Conservation (phyloP, 1,140 invertebrate species). For the Aphidius ervi region DNA sequence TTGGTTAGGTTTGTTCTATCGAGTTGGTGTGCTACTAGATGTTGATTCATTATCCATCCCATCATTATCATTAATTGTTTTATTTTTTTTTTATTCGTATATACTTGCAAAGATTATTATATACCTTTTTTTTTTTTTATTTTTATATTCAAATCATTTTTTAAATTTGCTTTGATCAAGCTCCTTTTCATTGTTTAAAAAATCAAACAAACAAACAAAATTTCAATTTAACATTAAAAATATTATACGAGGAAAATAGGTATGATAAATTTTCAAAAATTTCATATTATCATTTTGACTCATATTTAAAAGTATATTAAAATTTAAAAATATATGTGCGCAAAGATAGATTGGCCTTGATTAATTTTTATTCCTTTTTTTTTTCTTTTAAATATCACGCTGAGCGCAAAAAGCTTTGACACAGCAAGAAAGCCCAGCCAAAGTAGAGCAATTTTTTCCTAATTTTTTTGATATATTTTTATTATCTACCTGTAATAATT, state of each 20-base stretch:
- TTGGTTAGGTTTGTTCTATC: slow-evolving; percentile 61
- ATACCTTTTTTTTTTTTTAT: too few species aligned
- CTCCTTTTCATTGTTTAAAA: too few species aligned
- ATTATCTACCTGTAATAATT: too few species aligned
- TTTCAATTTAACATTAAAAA: too few species aligned
- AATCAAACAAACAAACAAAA: too few species aligned
- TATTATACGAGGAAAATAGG: too few species aligned
- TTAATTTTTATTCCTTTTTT: too few species aligned
- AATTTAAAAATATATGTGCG: neutral
- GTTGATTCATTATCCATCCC: slow-evolving; percentile 43
- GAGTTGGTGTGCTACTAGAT: slow-evolving; percentile 57
- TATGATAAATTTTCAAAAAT: too few species aligned
- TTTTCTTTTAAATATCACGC: slow-evolving; percentile 3
- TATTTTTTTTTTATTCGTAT: slow-evolving; percentile 1
- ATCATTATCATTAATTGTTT: slow-evolving; percentile 19
- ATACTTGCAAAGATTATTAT: too few species aligned
- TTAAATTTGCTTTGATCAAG: too few species aligned
- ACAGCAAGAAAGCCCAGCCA: slow-evolving; percentile 13
- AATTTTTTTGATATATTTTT: neutral
- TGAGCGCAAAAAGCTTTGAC: slow-evolving; percentile 14
- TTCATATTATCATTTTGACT: too few species aligned
- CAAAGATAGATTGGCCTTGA: slow-evolving; percentile 2
- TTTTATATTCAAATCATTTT: too few species aligned
- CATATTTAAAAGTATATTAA: neutral
- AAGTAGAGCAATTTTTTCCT: slow-evolving; percentile 15